A percentile compares a stretch with the other conserved stretches of the same genome.
Evolutionary conservation across 1,140 invertebrate genomes (phyloP).

Genomic region (Drosophila pruinosa): DNA sequence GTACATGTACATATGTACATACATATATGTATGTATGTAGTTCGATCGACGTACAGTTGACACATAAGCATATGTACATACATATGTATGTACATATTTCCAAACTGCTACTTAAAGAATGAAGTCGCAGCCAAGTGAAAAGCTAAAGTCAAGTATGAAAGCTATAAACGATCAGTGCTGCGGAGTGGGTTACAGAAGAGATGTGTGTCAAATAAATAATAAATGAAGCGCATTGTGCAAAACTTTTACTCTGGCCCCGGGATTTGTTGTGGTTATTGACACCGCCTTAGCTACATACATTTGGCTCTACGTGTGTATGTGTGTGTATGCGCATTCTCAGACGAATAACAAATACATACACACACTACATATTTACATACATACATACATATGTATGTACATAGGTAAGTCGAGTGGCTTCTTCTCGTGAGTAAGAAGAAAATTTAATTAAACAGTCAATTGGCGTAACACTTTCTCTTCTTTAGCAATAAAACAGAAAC

Average conservation of each 20-base stretch:
- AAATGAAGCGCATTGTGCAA: constrained; percentile 77
- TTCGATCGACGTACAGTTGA: constrained; percentile 57
- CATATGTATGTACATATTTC: constrained; percentile 47
- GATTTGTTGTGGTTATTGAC: constrained; percentile 47
- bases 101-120: constrained; percentile 63
- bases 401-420: constrained; percentile 33
- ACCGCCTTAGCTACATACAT: constrained; percentile 7
- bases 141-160: constrained; percentile 22
- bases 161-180: constrained; percentile 5
- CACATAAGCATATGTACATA: constrained; percentile 52
- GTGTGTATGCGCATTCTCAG: too few relatives aligned
- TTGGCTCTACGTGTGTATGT: too few relatives aligned
- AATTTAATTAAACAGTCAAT: constrained; percentile 80
- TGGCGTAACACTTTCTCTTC: constrained; percentile 81
- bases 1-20: background rate
- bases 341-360: too few relatives aligned
- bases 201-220: constrained; percentile 67
- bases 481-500: constrained; percentile 71
- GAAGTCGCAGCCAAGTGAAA: constrained; percentile 31
- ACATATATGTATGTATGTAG: background rate
- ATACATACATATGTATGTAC: background rate
- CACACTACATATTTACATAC: too few relatives aligned
- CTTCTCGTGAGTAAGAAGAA: constrained; percentile 44
- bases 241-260: constrained; percentile 67
- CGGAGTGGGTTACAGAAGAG: constrained; percentile 19